A percentile compares a stretch with the other conserved stretches of the same genome.
Evolutionary conservation across 2,113 vertebrate species (phyloP).

Genomic region (Canis aureus): DNA sequence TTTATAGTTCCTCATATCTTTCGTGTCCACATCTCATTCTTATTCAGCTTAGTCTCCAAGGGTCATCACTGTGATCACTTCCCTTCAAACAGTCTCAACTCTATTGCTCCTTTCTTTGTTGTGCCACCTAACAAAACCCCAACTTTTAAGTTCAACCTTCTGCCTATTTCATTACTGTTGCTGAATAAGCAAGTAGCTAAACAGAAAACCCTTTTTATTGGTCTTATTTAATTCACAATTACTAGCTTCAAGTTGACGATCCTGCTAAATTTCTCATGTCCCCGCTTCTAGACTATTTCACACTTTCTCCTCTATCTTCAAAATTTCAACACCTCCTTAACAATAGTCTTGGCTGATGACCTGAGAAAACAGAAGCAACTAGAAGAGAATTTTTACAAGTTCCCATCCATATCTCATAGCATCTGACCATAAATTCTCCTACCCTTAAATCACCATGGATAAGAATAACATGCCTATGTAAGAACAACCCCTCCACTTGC

Average conservation of each 20-base stretch:
- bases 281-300: neutral
- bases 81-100: neutral
- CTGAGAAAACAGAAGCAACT: slow-evolving; percentile 9
- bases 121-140: neutral
- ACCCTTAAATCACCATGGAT: neutral
- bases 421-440: neutral
- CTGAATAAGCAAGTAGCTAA: neutral
- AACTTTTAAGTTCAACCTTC: neutral
- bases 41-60: neutral
- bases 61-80: neutral
- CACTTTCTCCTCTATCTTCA: neutral
- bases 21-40: neutral
- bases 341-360: neutral
- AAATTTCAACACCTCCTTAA: neutral
- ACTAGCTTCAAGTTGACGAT: neutral
- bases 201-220: neutral
- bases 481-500: neutral
- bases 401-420: neutral
- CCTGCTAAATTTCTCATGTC: neutral
- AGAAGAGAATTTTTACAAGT: neutral
- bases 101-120: neutral
- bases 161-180: neutral
- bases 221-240: neutral
- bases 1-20: neutral
- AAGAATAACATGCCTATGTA: neutral